Evolutionary conservation across 2,113 vertebrate genomes (phyloP), one percentile per base, ranked within the genome.

Genomic region (Pimephales promelas): DNA sequence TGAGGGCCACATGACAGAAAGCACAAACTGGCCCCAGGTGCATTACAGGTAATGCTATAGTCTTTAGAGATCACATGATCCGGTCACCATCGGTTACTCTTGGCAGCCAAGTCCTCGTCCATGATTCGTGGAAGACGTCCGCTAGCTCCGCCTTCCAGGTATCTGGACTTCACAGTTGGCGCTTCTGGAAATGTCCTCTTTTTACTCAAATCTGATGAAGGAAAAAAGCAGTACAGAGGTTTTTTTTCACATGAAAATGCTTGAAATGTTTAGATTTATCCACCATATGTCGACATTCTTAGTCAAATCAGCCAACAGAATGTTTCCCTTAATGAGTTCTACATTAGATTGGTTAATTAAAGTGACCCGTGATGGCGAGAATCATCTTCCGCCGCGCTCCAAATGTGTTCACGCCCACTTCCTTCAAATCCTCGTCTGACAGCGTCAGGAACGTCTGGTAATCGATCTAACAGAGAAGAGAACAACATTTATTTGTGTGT

Each of bases 351-450:
- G 28, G 57, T 14, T 22, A 80, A 66, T 34, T 31, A 52, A 22
- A 24, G 47, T 90, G 84, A 95, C 95, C 95, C 82, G 93, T 89
- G 80, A 95, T 95, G 56, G 93, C 93, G 83, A 95, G 31, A 10
- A 95, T 71, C 95, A 95, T 95, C 89, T 95, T 95, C 79, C 95
- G 91, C 73, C 95, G 88, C 62, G 95, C 95, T 70, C 95, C 95
- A 36, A 95, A 95, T 3, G 95, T 95, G 79, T 87, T 91, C 31
- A 95, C 91, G 0, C 95, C 95, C 49, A 95, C 93, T 88, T 95
- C 95, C 83, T 95, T 95, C 77, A 95, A 90, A 80, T 95, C 95
- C 2, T 95, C 94, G 31, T 95, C 95, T 49, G 94, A 94, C 66
- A 95, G 92, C 16, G 94, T 94, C 68, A 95, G 91, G 87, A 95